phyloP scores from a whole-genome alignment of 53 echinoderm and acorn worm genomes.

The Paelopatides confundens region DNA sequence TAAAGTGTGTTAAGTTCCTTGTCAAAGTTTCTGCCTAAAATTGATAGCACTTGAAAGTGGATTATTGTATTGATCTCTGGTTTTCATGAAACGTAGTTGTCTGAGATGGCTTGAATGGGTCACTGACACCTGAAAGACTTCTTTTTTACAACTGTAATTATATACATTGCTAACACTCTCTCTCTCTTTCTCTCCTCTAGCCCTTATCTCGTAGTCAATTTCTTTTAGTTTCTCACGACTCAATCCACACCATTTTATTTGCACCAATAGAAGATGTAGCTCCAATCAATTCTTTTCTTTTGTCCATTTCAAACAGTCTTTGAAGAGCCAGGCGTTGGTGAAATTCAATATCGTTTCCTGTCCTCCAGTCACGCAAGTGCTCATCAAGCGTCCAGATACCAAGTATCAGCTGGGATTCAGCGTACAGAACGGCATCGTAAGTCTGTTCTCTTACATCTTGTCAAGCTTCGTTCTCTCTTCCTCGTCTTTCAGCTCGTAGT shows the following conservation, averaged over 20 bases:
- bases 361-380: constrained; percentile 97
- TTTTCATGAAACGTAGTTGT: too few relatives aligned
- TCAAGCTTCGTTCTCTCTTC: too few relatives aligned
- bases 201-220: not conserved
- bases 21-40: too few relatives aligned
- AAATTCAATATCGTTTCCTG: constrained; percentile 99
- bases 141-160: not conserved
- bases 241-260: not conserved
- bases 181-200: not conserved
- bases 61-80: too few relatives aligned
- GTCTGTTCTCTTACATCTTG: constrained; percentile 17
- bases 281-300: constrained; percentile 24
- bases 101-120: too few relatives aligned
- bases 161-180: not conserved
- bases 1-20: not conserved
- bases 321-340: constrained; percentile 94
- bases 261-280: not conserved
- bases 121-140: not conserved
- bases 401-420: constrained; percentile 99
- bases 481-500: too few relatives aligned
- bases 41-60: too few relatives aligned
- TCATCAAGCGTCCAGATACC: constrained; percentile 98
- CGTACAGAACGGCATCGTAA: constrained; percentile 99
- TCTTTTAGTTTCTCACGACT: not conserved
- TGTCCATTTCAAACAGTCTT: constrained; percentile 59